Conservation (phyloP, 2,797 vertebrate species). For the Macrochelys suwanniensis region DNA sequence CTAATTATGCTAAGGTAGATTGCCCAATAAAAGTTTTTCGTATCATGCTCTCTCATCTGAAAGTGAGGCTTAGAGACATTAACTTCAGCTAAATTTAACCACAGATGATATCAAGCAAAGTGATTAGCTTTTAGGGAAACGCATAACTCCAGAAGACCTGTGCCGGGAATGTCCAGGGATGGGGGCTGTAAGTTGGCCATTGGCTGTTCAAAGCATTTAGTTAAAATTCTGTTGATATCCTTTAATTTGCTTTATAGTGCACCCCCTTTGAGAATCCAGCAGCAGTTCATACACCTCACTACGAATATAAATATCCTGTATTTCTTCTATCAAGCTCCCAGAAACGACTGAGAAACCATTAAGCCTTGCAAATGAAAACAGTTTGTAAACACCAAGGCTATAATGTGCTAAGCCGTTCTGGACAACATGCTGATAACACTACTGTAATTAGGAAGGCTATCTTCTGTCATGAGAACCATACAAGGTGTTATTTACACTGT, state of each 20-base stretch:
- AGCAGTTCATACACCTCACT: background rate
- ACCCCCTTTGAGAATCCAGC: background rate
- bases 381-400: background rate
- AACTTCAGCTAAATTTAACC: background rate
- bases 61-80: conserved; percentile 11
- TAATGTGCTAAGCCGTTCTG: background rate
- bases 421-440: rapidly evolving
- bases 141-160: background rate
- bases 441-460: conserved; percentile 3
- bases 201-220: background rate
- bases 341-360: background rate
- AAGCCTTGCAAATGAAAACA: background rate
- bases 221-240: background rate
- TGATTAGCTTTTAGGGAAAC: background rate
- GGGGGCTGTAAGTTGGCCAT: background rate
- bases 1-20: conserved; percentile 29
- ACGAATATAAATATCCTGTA: background rate
- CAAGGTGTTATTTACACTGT: conserved; percentile 65
- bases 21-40: conserved; percentile 31
- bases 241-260: background rate
- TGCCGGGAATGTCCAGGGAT: background rate
- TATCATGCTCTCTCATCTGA: conserved; percentile 58
- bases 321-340: background rate
- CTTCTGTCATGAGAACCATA: background rate
- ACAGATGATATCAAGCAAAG: background rate